Conservation (phyloP, 2,888 invertebrate species). For the Agrochola macilenta region DNA sequence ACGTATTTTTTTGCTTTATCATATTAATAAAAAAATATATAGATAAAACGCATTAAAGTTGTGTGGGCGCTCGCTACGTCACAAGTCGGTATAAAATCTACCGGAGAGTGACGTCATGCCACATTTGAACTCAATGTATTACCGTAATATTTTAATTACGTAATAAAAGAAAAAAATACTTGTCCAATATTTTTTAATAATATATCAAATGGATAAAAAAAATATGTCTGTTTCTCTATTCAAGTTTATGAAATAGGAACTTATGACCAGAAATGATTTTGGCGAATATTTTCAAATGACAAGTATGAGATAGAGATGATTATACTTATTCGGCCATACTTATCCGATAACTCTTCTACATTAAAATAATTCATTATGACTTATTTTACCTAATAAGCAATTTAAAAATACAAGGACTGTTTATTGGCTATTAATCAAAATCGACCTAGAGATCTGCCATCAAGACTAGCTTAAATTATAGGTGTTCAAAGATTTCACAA, state of each 20-base stretch:
- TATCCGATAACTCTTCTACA: background rate
- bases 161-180: no score
- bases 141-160: no score
- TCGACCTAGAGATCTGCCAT: constrained; percentile 21
- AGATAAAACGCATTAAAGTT: no score
- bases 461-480: background rate
- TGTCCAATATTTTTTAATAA: no score
- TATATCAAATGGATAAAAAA: no score
- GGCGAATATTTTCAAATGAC: background rate
- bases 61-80: no score
- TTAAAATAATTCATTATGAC: background rate
- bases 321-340: background rate
- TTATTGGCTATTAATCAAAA: constrained; percentile 40
- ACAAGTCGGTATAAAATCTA: no score
- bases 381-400: background rate
- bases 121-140: no score
- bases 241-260: background rate
- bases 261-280: background rate
- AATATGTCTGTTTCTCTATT: no score
- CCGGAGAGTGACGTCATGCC: no score
- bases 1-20: no score
- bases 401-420: constrained; percentile 28
- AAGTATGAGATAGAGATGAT: background rate
- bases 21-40: no score
- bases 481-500: constrained; percentile 18